Percentiles rank a stretch among this genome's conserved stretches.
Conservation (phyloP, 2,888 invertebrate species). For the Macrosiphum euphorbiae region DNA sequence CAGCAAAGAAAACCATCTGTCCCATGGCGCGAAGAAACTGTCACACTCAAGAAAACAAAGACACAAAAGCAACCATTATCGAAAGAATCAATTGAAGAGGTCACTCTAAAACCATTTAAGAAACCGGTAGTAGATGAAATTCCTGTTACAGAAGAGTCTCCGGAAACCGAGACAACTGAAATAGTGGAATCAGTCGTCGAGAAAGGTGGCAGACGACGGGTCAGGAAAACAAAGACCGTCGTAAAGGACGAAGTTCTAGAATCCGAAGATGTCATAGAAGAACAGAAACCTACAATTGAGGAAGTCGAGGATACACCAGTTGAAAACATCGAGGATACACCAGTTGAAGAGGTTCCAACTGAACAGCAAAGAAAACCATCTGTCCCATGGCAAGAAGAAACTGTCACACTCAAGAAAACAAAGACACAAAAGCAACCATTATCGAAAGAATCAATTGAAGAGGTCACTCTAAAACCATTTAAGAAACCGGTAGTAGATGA, state of each 20-base stretch:
- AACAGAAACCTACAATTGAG: not conserved
- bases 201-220: not conserved
- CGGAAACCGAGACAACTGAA: not conserved
- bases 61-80: too few species aligned
- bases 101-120: too few species aligned
- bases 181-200: not conserved
- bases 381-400: slow-evolving; percentile 70
- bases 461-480: not conserved
- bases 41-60: too few species aligned
- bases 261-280: not conserved
- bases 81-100: too few species aligned
- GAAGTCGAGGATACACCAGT: not conserved
- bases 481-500: not conserved
- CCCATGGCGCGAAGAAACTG: slow-evolving; percentile 70
- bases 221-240: too few species aligned
- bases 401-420: slow-evolving; percentile 64
- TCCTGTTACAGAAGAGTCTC: not conserved
- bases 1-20: slow-evolving; percentile 66
- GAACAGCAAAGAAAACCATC: slow-evolving; percentile 58
- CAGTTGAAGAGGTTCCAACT: not conserved
- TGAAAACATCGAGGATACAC: not conserved
- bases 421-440: slow-evolving; percentile 69
- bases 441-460: slow-evolving; percentile 69
- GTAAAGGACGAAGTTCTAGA: too few species aligned
- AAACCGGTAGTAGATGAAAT: not conserved